Evolutionary conservation across 2,888 invertebrate genomes (phyloP).

Genomic region (Leucophora obtusa): DNA sequence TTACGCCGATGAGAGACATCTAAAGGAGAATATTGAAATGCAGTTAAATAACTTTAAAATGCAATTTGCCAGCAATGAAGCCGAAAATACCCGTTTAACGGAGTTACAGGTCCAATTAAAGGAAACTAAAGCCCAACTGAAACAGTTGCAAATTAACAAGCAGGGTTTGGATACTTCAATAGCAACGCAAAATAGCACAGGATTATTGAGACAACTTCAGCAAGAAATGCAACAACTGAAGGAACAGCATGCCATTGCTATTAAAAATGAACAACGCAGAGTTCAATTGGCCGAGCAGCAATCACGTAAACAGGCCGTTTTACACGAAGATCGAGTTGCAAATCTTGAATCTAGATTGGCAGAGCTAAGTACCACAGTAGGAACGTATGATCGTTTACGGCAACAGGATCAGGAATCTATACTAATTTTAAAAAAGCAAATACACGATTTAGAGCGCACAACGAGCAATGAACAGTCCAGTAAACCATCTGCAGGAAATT

Average conservation of each 20-base stretch:
- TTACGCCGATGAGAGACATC: constrained; percentile 85
- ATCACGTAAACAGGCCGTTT: constrained; percentile 83
- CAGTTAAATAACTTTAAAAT: constrained; percentile 81
- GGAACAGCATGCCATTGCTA: constrained; percentile 84
- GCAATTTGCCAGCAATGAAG: constrained; percentile 77
- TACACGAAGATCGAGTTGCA: constrained; percentile 88
- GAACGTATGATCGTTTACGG: constrained; percentile 86
- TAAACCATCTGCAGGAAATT: constrained; percentile 69
- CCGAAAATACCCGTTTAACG: constrained; percentile 74
- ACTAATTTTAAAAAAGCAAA: constrained; percentile 80
- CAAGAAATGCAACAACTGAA: constrained; percentile 86
- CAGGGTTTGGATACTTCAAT: constrained; percentile 3
- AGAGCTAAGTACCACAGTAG: constrained; percentile 88
- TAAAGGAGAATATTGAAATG: constrained; percentile 86
- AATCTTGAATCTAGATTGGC: constrained; percentile 87
- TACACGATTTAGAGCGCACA: constrained; percentile 69
- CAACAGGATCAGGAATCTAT: constrained; percentile 87
- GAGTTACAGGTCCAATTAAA: constrained; percentile 83
- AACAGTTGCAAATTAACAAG: constrained; percentile 80
- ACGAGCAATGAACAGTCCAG: constrained; percentile 50
- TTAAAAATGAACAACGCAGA: constrained; percentile 86
- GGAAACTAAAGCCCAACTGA: constrained; percentile 82
- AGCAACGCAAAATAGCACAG: constrained; percentile 78
- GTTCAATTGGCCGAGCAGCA: constrained; percentile 86
- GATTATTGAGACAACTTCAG: constrained; percentile 82